Conservation (phyloP, 2,888 invertebrate species). For the Thecocarcelia acutangulata region DNA sequence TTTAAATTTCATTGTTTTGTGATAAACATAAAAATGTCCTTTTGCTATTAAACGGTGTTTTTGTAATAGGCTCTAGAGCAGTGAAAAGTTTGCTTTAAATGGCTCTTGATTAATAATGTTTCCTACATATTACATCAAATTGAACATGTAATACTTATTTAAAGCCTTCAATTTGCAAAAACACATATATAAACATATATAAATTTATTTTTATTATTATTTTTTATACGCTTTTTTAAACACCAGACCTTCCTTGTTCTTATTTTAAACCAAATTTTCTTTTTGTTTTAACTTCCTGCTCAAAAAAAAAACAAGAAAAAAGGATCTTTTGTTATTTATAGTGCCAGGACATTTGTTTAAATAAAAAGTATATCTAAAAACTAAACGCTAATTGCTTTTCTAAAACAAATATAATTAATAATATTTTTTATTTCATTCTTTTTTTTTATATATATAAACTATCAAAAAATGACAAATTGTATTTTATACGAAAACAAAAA, state of each 20-base stretch:
- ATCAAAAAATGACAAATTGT: constrained; percentile 49
- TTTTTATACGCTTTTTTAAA: constrained; percentile 3
- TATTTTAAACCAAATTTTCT: constrained; percentile 23
- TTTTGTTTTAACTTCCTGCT: constrained; percentile 34
- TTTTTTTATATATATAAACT: constrained; percentile 47
- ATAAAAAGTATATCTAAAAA: constrained; percentile 59
- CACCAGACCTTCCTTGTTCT: not conserved
- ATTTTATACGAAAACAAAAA: constrained; percentile 45
- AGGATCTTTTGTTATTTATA: constrained; percentile 72
- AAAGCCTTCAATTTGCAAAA: no score
- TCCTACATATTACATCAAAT: no score
- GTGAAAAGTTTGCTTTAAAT: no score
- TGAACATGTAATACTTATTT: no score
- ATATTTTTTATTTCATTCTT: constrained; percentile 69
- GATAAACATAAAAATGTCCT: constrained; percentile 54
- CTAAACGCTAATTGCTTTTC: constrained; percentile 69
- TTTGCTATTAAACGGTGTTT: constrained; percentile 10
- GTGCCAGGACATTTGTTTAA: constrained; percentile 79
- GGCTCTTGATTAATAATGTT: no score
- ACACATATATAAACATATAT: no score
- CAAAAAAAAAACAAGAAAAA: constrained; percentile 23
- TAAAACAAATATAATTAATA: constrained; percentile 63
- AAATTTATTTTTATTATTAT: no score
- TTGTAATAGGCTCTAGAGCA: not conserved
- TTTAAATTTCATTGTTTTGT: constrained; percentile 35